These are phyloP conservation scores for Gallinago undulata DNA, from an alignment of 2,113 vertebrate species.

Conservation along the genomic window DNA sequence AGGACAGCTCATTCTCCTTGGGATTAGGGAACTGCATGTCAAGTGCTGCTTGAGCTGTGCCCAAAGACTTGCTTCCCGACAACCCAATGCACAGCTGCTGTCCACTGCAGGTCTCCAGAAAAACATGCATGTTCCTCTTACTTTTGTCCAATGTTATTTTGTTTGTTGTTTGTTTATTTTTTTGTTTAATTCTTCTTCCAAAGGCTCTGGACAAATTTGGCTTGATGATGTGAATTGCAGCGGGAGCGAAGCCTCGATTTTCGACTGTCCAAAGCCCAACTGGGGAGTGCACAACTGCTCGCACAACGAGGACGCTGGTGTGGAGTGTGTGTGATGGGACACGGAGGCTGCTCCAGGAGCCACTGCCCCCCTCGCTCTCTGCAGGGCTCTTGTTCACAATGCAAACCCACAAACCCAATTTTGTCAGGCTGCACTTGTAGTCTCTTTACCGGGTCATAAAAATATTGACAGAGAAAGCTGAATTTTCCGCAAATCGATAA, in stretches of 20 bases:
- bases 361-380: not conserved
- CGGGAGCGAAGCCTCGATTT: constrained; percentile 69
- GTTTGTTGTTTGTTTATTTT: not conserved
- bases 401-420: rapidly evolving
- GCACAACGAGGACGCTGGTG: constrained; percentile 80
- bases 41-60: not conserved
- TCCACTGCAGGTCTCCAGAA: not conserved
- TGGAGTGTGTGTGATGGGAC: constrained; percentile 64
- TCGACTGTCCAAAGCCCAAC: not conserved
- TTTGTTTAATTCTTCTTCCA: not conserved
- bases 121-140: not conserved
- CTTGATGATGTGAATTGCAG: constrained; percentile 79
- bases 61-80: not conserved
- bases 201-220: constrained; percentile 83
- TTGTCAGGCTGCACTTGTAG: not conserved
- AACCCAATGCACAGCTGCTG: rapidly evolving
- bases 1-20: not conserved
- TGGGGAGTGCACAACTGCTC: constrained; percentile 78
- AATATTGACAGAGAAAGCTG: not conserved
- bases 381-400: rapidly evolving
- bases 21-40: not conserved
- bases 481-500: not conserved
- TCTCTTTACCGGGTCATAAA: not conserved
- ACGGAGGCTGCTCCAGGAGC: not conserved
- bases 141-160: not conserved